Base-by-base conservation (phyloP, 2,113 vertebrate genomes). In the Electrona antarctica region DNA sequence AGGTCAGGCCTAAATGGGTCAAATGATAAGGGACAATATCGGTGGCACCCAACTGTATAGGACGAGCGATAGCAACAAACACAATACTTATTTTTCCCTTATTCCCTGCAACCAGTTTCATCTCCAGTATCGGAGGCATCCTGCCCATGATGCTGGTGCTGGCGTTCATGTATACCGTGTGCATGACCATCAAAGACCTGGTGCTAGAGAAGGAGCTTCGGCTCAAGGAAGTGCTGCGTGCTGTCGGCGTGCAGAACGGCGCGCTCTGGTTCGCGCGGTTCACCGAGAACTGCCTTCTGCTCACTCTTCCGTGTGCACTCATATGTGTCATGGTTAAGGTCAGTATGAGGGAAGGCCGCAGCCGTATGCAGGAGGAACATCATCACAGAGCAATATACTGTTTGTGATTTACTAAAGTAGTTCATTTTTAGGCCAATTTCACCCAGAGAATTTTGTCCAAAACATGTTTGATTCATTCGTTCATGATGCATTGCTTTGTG, bases 71-170 rank as follows among this genome's bases (percentile, higher is more conserved):
- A n/a, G n/a, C n/a, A n/a, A n/a, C n/a, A n/a, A n/a, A n/a, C n/a
- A n/a, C n/a, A n/a, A n/a, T n/a, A n/a, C n/a, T n/a, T n/a, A n/a
- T n/a, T n/a, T n/a, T n/a, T n/a, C n/a, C n/a, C n/a, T n/a, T n/a
- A n/a, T n/a, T n/a, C n/a, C n/a, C 61, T 62, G 57, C 64, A 58
- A 50, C 66, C 90, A 94, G 93, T 79, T 93, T 94, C 76, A 59
- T 88, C 54, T 64, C 67, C 14, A 85, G 78, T 45, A 86, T 93
- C 9, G 87, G 84, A 60, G 45, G 7, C 73, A 91, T 93, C 50
- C 78, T 94, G 4, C 91, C 93, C 63, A 92, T 92, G 93, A 92
- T 92, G 77, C 88, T 94, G 79, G 90, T 91, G 2, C 76, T 93
- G 66, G 81, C 91, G 70, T 93, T 90, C 77, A 88, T 91, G 74